A percentile compares a stretch with the other conserved stretches of the same genome.
phyloP scores from a whole-genome alignment of 2,797 vertebrate species.

The Acrocephalus scirpaceus region DNA sequence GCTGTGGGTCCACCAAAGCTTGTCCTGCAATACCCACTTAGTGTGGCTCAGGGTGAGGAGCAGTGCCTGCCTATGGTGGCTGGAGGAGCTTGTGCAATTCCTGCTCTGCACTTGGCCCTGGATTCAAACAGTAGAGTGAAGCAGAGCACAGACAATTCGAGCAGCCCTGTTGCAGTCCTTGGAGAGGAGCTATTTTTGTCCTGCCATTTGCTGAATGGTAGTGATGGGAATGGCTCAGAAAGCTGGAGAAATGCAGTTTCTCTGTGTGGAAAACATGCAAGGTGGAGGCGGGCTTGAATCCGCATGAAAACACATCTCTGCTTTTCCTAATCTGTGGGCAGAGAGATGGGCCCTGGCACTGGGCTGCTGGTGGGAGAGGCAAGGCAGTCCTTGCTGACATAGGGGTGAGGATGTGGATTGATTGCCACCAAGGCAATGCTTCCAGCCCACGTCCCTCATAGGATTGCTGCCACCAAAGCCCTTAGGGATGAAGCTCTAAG shows the following conservation, averaged over 20 bases:
- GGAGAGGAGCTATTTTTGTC: constrained; percentile 49
- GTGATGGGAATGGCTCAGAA: not conserved
- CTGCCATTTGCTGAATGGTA: not conserved
- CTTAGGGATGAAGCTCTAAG: not conserved
- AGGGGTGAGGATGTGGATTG: not conserved
- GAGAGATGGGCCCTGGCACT: not conserved
- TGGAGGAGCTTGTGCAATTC: not conserved
- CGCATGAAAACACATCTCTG: not conserved
- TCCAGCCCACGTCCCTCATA: not conserved
- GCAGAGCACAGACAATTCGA: not conserved
- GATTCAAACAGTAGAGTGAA: not conserved
- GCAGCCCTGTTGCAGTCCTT: constrained; percentile 14
- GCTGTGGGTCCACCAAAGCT: not conserved
- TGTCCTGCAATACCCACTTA: not conserved
- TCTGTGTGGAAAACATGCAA: not conserved
- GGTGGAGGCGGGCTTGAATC: not conserved
- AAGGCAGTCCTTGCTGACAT: fast-evolving
- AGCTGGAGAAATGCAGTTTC: not conserved
- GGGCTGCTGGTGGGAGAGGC: not conserved
- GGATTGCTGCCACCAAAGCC: not conserved
- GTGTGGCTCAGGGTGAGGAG: not conserved
- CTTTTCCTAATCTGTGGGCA: not conserved
- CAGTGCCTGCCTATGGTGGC: not conserved
- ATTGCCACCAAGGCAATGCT: too few relatives aligned
- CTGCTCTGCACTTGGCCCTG: not conserved